Conservation (phyloP, 2,113 vertebrate genomes). For the Rattus norvegicus region DNA sequence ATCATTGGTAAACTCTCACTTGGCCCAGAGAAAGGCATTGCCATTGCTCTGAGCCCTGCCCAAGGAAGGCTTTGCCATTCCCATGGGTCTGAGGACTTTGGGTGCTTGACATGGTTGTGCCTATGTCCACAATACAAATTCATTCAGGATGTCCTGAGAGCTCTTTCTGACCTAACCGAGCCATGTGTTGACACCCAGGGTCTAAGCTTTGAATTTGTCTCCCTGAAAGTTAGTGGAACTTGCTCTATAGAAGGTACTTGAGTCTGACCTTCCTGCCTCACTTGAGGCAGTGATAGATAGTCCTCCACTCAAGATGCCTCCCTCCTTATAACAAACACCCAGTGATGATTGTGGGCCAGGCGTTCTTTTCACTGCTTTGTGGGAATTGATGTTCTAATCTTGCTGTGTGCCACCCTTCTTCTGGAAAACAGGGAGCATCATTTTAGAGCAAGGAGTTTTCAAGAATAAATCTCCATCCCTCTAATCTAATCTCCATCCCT, state of each 20-base stretch:
- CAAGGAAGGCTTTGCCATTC: not conserved
- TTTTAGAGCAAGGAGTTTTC: conserved; percentile 10
- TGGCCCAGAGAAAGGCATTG: not conserved
- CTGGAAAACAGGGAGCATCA: not conserved
- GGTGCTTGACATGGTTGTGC: not conserved
- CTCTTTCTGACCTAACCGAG: not conserved
- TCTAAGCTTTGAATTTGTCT: not conserved
- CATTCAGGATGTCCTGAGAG: not conserved
- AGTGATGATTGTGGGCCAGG: not conserved
- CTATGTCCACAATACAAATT: not conserved
- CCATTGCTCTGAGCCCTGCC: not conserved
- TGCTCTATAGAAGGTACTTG: conserved; percentile 24
- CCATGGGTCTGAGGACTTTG: not conserved
- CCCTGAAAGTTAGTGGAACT: not conserved
- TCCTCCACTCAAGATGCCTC: not conserved
- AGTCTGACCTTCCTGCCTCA: conserved; percentile 3
- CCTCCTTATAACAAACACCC: not conserved
- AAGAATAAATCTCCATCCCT: not conserved
- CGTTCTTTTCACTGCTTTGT: not conserved
- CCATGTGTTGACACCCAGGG: not conserved
- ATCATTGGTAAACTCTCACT: not conserved
- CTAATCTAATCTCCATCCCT: not conserved
- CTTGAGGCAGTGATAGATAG: not conserved
- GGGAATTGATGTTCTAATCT: not conserved
- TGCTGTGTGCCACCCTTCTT: not conserved